phyloP scores from a whole-genome alignment of 2,113 vertebrate genomes.

The Ptilorrhoa leucosticta region DNA sequence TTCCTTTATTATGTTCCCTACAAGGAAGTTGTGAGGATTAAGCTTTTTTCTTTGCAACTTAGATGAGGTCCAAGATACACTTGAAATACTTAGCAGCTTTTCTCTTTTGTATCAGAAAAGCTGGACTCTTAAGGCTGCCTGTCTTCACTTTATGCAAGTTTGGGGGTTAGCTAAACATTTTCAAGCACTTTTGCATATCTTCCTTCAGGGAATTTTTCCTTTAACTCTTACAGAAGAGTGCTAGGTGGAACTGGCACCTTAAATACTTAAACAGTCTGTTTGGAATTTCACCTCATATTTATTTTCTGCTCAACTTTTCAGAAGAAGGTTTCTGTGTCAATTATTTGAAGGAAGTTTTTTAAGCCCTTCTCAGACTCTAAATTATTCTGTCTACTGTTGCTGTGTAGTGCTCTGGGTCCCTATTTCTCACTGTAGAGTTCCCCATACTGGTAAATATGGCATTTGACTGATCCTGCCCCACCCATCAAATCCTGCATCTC shows the following conservation, averaged over 20 bases:
- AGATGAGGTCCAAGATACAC: neutral
- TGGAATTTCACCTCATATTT: neutral
- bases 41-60: neutral
- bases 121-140: neutral
- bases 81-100: neutral
- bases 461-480: neutral
- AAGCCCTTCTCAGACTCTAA: neutral
- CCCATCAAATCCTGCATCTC: neutral
- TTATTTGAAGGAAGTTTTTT: neutral
- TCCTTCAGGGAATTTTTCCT: neutral
- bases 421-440: neutral
- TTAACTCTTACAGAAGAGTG: neutral
- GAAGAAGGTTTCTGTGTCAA: neutral
- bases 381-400: neutral
- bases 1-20: constrained; percentile 63
- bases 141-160: neutral
- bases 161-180: neutral
- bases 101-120: neutral
- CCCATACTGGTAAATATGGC: neutral
- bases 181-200: neutral
- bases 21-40: constrained; percentile 13
- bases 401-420: neutral
- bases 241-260: neutral
- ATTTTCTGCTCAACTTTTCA: neutral
- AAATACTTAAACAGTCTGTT: neutral